Conservation (phyloP, 2,888 invertebrate genomes). For the Ligdia adustata region DNA sequence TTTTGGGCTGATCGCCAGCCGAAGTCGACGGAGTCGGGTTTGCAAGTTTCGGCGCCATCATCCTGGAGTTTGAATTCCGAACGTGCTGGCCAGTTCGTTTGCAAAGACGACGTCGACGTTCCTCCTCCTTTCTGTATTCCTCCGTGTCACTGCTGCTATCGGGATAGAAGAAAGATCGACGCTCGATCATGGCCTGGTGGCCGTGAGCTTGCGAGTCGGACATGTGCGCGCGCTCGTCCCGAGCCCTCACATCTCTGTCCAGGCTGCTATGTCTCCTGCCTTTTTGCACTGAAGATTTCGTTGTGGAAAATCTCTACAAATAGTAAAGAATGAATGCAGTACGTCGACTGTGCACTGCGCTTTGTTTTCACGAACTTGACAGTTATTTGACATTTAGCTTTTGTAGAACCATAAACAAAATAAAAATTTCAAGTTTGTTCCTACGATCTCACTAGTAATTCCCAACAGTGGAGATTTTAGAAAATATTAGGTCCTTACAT, state of each 20-base stretch:
- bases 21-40: slow-evolving; percentile 59
- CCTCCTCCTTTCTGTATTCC: slow-evolving; percentile 89
- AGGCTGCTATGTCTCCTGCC: slow-evolving; percentile 50
- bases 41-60: slow-evolving; percentile 67
- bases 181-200: slow-evolving; percentile 71
- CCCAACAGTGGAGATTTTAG: no score
- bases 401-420: not conserved
- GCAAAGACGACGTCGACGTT: slow-evolving; percentile 85
- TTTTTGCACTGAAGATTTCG: slow-evolving; percentile 33
- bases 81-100: slow-evolving; percentile 70
- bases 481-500: no score
- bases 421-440: no score
- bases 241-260: slow-evolving; percentile 74
- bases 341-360: not conserved
- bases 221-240: slow-evolving; percentile 69
- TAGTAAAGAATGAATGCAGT: not conserved
- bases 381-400: not conserved
- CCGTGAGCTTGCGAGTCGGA: slow-evolving; percentile 69
- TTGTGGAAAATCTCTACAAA: slow-evolving; percentile 26
- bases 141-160: slow-evolving; percentile 94
- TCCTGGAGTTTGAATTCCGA: slow-evolving; percentile 48
- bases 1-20: slow-evolving; percentile 57
- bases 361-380: not conserved
- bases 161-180: slow-evolving; percentile 73
- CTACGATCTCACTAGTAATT: no score